Percentiles rank a stretch among this genome's conserved stretches.
Conservation (phyloP, 2,797 vertebrate species). For the Hafferia zeledoni region DNA sequence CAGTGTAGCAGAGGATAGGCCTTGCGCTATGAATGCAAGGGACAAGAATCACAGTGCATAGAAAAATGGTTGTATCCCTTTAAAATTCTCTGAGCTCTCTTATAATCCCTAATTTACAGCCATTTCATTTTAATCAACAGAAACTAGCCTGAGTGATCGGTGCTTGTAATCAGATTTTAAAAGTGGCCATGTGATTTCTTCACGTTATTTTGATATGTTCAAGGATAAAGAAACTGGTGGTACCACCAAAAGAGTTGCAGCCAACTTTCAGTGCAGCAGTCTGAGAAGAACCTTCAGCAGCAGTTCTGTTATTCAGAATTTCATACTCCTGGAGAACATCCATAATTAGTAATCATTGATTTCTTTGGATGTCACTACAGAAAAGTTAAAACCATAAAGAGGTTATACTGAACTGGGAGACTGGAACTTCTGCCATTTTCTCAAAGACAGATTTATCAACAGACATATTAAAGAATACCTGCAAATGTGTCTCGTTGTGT, state of each 20-base stretch:
- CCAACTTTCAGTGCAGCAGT: not conserved
- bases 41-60: not conserved
- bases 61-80: not conserved
- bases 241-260: not conserved
- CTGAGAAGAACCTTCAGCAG: not conserved
- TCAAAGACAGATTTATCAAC: not conserved
- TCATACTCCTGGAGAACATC: not conserved
- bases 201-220: not conserved
- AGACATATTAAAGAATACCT: not conserved
- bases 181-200: not conserved
- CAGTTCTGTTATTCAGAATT: not conserved
- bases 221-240: not conserved
- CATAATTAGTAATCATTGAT: not conserved
- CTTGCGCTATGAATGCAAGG: not conserved
- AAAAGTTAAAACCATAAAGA: not conserved
- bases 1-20: not conserved
- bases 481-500: not conserved
- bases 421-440: not conserved
- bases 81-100: not conserved
- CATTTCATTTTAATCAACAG: not conserved
- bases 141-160: not conserved
- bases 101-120: not conserved
- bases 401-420: not conserved
- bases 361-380: not conserved
- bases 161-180: not conserved